Evolutionary conservation across 1,140 invertebrate species (phyloP).

Genomic region (Hesperophylax magnus): DNA sequence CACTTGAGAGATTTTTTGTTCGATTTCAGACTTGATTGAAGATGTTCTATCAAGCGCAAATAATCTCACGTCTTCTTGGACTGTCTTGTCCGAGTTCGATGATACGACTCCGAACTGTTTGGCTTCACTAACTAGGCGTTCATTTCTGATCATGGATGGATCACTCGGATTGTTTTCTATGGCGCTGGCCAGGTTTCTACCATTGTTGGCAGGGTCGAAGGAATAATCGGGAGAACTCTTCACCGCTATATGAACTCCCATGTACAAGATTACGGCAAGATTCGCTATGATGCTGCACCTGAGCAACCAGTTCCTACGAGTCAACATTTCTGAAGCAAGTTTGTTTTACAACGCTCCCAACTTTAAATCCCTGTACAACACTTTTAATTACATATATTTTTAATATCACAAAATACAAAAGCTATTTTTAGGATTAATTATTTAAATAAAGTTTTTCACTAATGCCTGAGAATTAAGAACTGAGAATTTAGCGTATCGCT

Average conservation of each 20-base stretch:
- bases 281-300: constrained; percentile 82
- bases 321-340: constrained; percentile 61
- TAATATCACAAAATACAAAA: constrained; percentile 21
- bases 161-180: constrained; percentile 62
- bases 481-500: not conserved
- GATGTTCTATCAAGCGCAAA: constrained; percentile 60
- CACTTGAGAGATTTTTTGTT: not conserved
- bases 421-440: not conserved
- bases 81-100: constrained; percentile 59
- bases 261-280: constrained; percentile 79
- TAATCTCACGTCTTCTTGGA: constrained; percentile 56
- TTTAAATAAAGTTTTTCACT: not conserved
- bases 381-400: constrained; percentile 13
- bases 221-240: constrained; percentile 49
- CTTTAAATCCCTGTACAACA: not conserved
- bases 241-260: constrained; percentile 72
- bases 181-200: constrained; percentile 42
- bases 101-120: constrained; percentile 60
- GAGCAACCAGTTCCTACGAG: constrained; percentile 80
- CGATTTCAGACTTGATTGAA: not conserved
- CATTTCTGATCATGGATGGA: constrained; percentile 58
- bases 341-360: not conserved
- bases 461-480: not conserved
- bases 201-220: constrained; percentile 40
- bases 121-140: constrained; percentile 47